These are phyloP conservation scores for Platypus cylindrus DNA, from an alignment of 2,888 invertebrate genomes.

Conservation along the genomic window DNA sequence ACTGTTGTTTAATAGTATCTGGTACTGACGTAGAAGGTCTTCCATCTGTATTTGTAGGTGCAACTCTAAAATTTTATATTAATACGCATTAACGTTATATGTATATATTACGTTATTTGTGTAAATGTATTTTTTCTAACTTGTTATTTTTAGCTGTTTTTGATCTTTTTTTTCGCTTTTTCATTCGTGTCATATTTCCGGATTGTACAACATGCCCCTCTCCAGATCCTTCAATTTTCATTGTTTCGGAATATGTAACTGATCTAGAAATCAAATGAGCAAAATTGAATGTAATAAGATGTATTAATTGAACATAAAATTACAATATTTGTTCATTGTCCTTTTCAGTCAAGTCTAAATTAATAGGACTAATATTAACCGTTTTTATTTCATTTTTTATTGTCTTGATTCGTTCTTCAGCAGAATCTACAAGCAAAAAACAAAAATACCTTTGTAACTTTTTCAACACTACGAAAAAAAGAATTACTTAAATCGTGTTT, in stretches of 20 bases:
- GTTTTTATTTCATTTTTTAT: slow-evolving; percentile 26
- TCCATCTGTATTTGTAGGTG: slow-evolving; percentile 31
- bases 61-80: slow-evolving; percentile 34
- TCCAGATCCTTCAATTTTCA: slow-evolving; percentile 26
- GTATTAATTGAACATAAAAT: no score
- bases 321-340: slow-evolving; percentile 25
- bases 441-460: slow-evolving; percentile 7
- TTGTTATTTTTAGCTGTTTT: slow-evolving; percentile 31
- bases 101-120: not conserved
- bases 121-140: slow-evolving; percentile 17
- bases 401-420: slow-evolving; percentile 27
- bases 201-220: slow-evolving; percentile 26
- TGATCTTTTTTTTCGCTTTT: slow-evolving; percentile 29
- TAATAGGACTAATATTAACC: slow-evolving; percentile 26
- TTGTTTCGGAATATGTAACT: slow-evolving; percentile 17
- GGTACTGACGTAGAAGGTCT: slow-evolving; percentile 36
- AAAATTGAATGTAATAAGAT: not conserved
- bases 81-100: no score
- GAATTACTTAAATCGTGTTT: no score
- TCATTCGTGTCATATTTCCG: slow-evolving; percentile 18
- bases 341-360: slow-evolving; percentile 27
- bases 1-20: slow-evolving; percentile 17
- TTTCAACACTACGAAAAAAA: no score
- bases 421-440: slow-evolving; percentile 22
- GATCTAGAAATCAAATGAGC: slow-evolving; percentile 15